Evolutionary conservation across 2,797 vertebrate genomes (phyloP).

Genomic region (Xiphorhynchus erythropygius): DNA sequence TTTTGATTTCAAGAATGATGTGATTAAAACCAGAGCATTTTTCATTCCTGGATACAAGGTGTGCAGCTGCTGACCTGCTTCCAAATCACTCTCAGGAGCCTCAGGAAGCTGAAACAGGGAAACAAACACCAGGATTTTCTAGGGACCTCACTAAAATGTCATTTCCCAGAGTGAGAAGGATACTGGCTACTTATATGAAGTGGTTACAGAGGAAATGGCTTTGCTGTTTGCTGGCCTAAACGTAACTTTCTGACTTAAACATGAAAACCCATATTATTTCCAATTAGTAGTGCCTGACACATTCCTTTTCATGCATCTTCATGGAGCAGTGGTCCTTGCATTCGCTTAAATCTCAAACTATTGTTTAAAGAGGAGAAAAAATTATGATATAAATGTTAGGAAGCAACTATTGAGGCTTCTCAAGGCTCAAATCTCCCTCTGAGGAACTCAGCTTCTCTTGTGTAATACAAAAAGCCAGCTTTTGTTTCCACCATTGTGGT

Average conservation of each 20-base stretch:
- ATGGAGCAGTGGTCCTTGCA: not conserved
- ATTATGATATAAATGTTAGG: not conserved
- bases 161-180: not conserved
- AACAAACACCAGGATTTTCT: not conserved
- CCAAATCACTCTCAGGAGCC: not conserved
- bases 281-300: not conserved
- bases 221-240: not conserved
- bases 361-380: not conserved
- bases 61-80: not conserved
- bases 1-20: not conserved
- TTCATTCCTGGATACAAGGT: not conserved
- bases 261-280: not conserved
- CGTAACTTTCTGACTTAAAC: not conserved
- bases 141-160: not conserved
- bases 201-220: not conserved
- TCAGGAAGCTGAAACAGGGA: not conserved
- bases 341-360: not conserved
- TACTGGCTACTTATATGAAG: accelerated
- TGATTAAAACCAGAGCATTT: not conserved
- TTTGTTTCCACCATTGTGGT: not conserved
- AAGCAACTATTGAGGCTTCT: not conserved
- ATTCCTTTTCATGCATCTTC: not conserved
- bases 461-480: not conserved
- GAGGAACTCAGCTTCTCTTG: not conserved
- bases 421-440: not conserved